Evolutionary conservation across 1,140 invertebrate species (phyloP), one percentile per base, ranked within the genome.

Genomic region (Neelides sp.): DNA sequence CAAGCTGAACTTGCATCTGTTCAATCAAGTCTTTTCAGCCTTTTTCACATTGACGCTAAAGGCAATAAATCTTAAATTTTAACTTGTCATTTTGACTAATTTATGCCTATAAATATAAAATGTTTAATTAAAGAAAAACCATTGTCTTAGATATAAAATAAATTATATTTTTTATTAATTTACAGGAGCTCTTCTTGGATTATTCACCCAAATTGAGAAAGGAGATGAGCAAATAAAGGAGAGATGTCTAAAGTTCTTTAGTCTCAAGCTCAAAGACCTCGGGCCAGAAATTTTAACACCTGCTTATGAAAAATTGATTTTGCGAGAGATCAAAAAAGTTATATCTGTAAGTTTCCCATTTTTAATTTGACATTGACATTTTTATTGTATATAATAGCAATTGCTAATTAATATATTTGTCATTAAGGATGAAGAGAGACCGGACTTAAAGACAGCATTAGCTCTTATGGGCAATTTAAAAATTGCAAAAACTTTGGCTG

Each of bases 321-420:
- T 93, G 48, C 68, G 76, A 37, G 83, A 93, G 67, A 80, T 81
- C 58, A 93, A 90, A 65, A 91, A 92, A 74, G 80, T 89, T 50
- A 70, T 86, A 55, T 76, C 80, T 72, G 80, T 83, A 69, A 57
- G 58, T 52, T 41, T 51, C n/a, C 2, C 10, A 19, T 32, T 22
- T 3, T 20, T 27, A 27, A 32, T 26, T 15, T 49, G 8, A 39
- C n/a, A 13, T 37, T 19, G 37, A 42, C 5, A 34, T 47, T 32
- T 17, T 51, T 17, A 17, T 7, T 20, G 24, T 5, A 32, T 8
- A 32, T 32, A 8, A 8, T 32, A 8, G n/a, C 7, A 32, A 13
- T 32, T 32, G 28, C 28, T n/a, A 32, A 8, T 32, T 8, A 8
- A 32, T 32, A 32, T 32, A 32, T 32, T 39, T 8, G 8, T 1